phyloP scores from a whole-genome alignment of 2,797 vertebrate species.

The Cirrhinus mrigala region DNA sequence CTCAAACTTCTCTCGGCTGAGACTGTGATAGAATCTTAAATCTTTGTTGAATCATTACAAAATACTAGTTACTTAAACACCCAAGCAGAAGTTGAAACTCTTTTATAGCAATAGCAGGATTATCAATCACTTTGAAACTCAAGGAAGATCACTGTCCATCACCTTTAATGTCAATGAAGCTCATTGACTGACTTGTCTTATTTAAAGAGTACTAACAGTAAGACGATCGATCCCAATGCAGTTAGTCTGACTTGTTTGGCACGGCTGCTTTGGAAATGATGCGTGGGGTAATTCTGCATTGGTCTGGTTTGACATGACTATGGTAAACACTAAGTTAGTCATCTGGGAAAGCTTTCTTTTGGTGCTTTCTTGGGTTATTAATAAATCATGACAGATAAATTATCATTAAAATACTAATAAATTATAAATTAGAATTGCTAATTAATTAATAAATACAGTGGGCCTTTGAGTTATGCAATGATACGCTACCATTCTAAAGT shows the following conservation, averaged over 20 bases:
- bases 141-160: slow-evolving; percentile 28
- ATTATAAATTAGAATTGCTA: not conserved
- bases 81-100: not conserved
- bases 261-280: not conserved
- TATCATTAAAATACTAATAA: not conserved
- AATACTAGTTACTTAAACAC: not conserved
- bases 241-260: not conserved
- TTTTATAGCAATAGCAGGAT: not conserved
- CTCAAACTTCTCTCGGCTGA: not conserved
- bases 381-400: not conserved
- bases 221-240: slow-evolving; percentile 2
- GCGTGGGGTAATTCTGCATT: not conserved
- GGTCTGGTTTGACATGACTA: not conserved
- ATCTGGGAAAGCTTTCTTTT: not conserved
- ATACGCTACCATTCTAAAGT: too few relatives aligned
- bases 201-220: slow-evolving; percentile 30
- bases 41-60: not conserved
- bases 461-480: not conserved
- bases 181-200: slow-evolving; percentile 36
- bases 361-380: not conserved
- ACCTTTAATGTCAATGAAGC: slow-evolving; percentile 33
- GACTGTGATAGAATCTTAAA: not conserved
- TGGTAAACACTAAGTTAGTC: not conserved
- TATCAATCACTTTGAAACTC: slow-evolving; percentile 44
- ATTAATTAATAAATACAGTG: not conserved